Evolutionary conservation across 2,797 vertebrate species (phyloP).

Genomic region (Silurus aristotelis): DNA sequence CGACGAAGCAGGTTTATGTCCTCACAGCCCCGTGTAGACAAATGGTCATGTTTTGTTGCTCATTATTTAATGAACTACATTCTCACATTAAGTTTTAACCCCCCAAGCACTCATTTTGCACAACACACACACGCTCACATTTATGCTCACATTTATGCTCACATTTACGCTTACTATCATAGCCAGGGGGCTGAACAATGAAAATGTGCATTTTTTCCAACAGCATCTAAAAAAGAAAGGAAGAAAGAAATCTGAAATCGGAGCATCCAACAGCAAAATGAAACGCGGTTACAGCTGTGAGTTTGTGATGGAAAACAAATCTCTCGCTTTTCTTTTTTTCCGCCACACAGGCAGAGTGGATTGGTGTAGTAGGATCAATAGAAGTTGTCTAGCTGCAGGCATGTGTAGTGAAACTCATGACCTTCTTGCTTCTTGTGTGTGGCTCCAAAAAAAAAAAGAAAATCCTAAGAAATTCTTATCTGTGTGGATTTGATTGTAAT

Average conservation of each 20-base stretch:
- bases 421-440: conserved; percentile 21
- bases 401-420: conserved; percentile 56
- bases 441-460: background rate
- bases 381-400: conserved; percentile 19
- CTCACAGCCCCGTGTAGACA: conserved; percentile 59
- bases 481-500: background rate
- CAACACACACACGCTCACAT: conserved; percentile 49
- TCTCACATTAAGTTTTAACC: conserved; percentile 58
- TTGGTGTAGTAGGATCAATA: background rate
- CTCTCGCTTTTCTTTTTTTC: background rate
- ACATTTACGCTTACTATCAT: background rate
- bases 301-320: conserved; percentile 57
- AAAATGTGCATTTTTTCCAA: conserved; percentile 20
- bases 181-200: background rate
- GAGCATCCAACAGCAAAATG: conserved; percentile 50
- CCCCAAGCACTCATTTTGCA: conserved; percentile 60
- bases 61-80: conserved; percentile 49
- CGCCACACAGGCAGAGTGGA: background rate
- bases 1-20: conserved; percentile 59
- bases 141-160: no score
- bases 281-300: conserved; percentile 73
- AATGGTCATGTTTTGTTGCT: conserved; percentile 58
- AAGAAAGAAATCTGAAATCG: conserved; percentile 62
- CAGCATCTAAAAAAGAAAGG: conserved; percentile 49
- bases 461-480: background rate